Conservation (phyloP, 2,113 vertebrate genomes). For the Microtus richardsoni region DNA sequence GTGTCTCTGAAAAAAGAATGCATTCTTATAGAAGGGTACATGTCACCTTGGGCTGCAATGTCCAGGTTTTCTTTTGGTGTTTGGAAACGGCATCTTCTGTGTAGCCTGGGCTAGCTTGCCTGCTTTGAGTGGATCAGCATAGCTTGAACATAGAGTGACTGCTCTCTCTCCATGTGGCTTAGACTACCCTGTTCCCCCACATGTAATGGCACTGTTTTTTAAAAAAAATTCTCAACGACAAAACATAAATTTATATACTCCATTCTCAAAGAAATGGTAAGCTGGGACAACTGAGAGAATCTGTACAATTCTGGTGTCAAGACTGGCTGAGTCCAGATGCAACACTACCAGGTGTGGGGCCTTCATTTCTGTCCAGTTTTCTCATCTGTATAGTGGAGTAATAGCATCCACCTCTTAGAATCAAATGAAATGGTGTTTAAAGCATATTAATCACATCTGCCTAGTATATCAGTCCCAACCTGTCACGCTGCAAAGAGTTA, state of each 20-base stretch:
- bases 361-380: conserved; percentile 23
- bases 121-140: background rate
- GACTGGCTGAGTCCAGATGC: background rate
- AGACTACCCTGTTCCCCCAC: background rate
- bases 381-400: background rate
- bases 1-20: background rate
- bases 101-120: background rate
- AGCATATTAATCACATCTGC: background rate
- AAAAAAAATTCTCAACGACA: background rate
- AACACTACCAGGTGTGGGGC: background rate
- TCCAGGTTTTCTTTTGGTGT: background rate
- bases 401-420: background rate
- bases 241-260: background rate
- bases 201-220: background rate
- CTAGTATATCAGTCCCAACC: background rate
- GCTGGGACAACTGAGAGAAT: background rate
- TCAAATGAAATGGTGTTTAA: background rate
- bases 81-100: background rate
- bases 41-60: background rate
- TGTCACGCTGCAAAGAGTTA: conserved; percentile 19
- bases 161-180: background rate
- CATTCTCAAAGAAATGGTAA: background rate
- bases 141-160: background rate
- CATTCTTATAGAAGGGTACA: background rate
- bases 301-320: background rate